Percentiles rank a stretch among this genome's conserved stretches.
Evolutionary conservation across 2,888 invertebrate species (phyloP).

Genomic region (Nephrocerus scutellatus): DNA sequence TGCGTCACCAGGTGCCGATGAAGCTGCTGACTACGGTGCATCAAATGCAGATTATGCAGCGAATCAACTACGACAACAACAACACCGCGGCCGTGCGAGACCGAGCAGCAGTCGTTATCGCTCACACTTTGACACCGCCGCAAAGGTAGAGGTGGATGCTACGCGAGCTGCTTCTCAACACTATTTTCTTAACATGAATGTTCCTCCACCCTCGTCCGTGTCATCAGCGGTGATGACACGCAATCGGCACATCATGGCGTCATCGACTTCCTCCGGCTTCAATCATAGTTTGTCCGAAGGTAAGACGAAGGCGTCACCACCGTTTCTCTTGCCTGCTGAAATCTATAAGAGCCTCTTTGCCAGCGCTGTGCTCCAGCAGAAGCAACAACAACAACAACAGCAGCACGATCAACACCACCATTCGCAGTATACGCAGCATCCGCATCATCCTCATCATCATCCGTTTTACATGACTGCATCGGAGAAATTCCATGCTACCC

Average conservation of each 20-base stretch:
- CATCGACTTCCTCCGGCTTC: too few species aligned
- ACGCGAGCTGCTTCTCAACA: too few species aligned
- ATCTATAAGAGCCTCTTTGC: slow-evolving; percentile 73
- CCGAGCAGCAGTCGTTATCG: too few species aligned
- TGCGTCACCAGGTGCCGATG: too few species aligned
- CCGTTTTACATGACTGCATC: slow-evolving; percentile 11
- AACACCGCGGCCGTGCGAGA: too few species aligned
- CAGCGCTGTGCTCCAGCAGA: slow-evolving; percentile 57
- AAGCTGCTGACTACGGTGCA: too few species aligned
- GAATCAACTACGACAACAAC: too few species aligned
- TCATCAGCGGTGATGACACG: slow-evolving; percentile 1
- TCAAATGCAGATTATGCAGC: too few species aligned
- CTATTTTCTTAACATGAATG: too few species aligned
- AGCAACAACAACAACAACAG: slow-evolving; percentile 33
- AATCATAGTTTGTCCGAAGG: slow-evolving; percentile 24
- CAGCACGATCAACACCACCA: slow-evolving; percentile 20
- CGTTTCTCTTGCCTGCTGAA: slow-evolving; percentile 66
- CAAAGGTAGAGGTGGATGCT: too few species aligned
- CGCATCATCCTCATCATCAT: slow-evolving; percentile 11
- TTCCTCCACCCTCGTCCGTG: too few species aligned
- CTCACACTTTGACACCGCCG: too few species aligned
- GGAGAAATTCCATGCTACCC: slow-evolving; percentile 19
- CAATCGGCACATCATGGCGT: neutral
- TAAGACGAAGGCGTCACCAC: slow-evolving; percentile 28
- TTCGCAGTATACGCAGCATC: slow-evolving; percentile 13